These are phyloP conservation scores for Chironomus striatipennis DNA, from an alignment of 1,140 invertebrate genomes.

Conservation along the genomic window DNA sequence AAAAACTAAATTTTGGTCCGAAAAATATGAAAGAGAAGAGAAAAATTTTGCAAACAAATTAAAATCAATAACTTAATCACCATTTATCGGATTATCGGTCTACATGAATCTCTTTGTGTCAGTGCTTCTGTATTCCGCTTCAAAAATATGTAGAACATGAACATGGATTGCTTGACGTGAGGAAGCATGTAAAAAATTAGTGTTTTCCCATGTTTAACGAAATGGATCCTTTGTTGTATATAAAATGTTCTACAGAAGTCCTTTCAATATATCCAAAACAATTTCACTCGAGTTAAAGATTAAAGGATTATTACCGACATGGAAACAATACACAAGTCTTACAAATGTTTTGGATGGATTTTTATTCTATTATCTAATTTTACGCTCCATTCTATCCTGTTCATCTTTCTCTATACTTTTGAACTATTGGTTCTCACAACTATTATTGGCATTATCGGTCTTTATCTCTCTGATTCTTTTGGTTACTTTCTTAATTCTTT, in stretches of 20 bases:
- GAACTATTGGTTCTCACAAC: conserved; percentile 13
- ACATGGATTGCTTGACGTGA: no score
- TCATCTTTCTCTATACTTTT: no score
- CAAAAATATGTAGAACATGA: not conserved
- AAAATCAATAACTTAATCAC: conserved; percentile 11
- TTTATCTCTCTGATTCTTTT: not conserved
- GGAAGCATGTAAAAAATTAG: no score
- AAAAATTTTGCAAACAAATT: not conserved
- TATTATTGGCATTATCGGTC: conserved; percentile 15
- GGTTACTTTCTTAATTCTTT: not conserved
- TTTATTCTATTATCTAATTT: conserved; percentile 15
- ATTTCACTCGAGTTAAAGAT: conserved; percentile 20
- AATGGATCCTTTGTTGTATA: not conserved
- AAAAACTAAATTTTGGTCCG: not conserved
- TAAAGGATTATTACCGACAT: conserved; percentile 17
- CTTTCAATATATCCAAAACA: conserved; percentile 8
- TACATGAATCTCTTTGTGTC: not conserved
- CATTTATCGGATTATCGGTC: not conserved
- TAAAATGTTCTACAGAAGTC: not conserved
- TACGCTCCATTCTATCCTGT: conserved; percentile 1
- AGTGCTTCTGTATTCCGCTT: not conserved
- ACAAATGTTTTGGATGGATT: conserved; percentile 6
- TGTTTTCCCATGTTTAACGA: not conserved
- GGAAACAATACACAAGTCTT: not conserved
- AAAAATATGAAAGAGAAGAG: not conserved